Base-by-base conservation (phyloP, 2,888 invertebrate species). In the Alloplasta piceator region DNA sequence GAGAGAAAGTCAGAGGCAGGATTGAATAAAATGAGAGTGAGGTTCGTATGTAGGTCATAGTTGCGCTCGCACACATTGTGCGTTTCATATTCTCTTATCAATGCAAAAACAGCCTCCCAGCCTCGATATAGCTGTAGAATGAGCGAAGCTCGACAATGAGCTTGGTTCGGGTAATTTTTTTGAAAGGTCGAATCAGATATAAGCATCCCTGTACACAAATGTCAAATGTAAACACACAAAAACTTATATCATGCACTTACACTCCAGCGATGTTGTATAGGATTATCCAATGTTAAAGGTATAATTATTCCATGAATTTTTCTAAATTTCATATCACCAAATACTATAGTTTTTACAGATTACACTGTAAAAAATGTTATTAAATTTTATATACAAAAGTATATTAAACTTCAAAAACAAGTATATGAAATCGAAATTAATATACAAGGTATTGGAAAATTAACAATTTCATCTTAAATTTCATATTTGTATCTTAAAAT, bases 31-130 rank as follows among this genome's bases (percentile, higher is more conserved):
- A 58, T n/a, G 46, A 72, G 52, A 61, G 63, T 36, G 48, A 50
- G 41, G 55, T 48, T 60, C 55, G 46, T 56, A 67, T 76, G 61
- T 80, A 80, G 71, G 71, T 72, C 71, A 67, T 48, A 41, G 36
- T 39, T 16, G 38, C 41, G 66, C 48, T 41, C 36, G 16, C 56
- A 41, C 63, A 14, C 14, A 68, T 56, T 43, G 36, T 43, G 9
- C 50, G 46, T 66, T 52, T 48, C 56, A 67, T 38, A 39, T 58
- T 41, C 60, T 75, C 72, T 72, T 76, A 72, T 80, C 72, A 76
- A 72, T 36, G 61, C 41, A 43, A 56, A 48, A 67, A 67, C 76
- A 76, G 46, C 38, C 70, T 26, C 26, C 46, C 39, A 61, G 75
- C 58, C 41, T 16, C 26, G 26, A 48, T 16, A 52, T 55, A 55